Base-by-base conservation (phyloP, 1,140 invertebrate species). In the Sesamia nonagrioides region DNA sequence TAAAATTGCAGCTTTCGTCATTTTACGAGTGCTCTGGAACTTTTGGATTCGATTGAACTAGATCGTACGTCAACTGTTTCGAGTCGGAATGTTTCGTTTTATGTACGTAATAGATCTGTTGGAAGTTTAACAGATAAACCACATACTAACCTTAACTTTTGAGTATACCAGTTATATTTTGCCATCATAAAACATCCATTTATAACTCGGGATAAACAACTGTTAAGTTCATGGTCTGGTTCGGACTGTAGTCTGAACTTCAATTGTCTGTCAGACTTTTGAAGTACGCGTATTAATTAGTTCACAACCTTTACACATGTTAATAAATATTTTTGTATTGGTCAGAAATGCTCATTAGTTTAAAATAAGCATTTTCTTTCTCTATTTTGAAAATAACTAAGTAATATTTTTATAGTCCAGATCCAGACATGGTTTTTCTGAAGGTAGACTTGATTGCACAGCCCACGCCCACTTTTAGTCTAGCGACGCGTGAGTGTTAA, bases 1-100 rank as follows among this genome's bases (percentile, higher is more conserved):
- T 52, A 78, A 78, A 77, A 45, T 74, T 68, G 66, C 54, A 61
- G 42, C 68, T 77, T 54, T 77, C 56, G 50, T 72, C 74, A 72
- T 48, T 60, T 58, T 74, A 58, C 21, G 54, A 33, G 37, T 7
- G 35, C 27, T n/a, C 2, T 17, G 21, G 42, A 54, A 71, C 27
- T 17, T 48, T 63, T 50, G 58, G 27, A 75, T 75, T 50, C 42
- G 58, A 74, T 63, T 61, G 33, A 35, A 63, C 73, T 63, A 21
- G 33, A 15, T 50, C 73, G 50, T 50, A 45, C 58, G 58, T 75
- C 73, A 73, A 50, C 27, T 54, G 27, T 40, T 35, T 6, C 40
- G 37, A 52, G 7, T 2, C 7, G 21, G 58, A 50, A 63, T 63
- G 56, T 63, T 75, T 68, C 2, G 27, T 40, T 77, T 66, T 68